phyloP scores from a whole-genome alignment of 2,113 vertebrate genomes.

The Xerus inauris region DNA sequence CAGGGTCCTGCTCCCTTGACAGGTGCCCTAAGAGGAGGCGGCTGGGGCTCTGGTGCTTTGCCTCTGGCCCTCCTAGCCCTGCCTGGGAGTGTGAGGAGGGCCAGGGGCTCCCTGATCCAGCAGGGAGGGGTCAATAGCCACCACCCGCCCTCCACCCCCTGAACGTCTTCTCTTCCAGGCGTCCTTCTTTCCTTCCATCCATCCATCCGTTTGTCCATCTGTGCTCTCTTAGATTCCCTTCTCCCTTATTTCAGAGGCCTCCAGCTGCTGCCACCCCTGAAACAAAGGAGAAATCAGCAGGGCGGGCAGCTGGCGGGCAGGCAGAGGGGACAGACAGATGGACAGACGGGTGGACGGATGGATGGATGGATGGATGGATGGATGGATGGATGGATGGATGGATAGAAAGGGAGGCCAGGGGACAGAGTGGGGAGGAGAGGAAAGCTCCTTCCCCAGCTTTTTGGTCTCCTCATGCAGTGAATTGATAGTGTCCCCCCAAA shows the following conservation, averaged over 20 bases:
- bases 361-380: too few relatives aligned
- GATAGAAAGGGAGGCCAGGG: too few relatives aligned
- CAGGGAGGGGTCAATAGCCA: not conserved
- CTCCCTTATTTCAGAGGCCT: slow-evolving; percentile 88
- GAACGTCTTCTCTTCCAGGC: slow-evolving; percentile 72
- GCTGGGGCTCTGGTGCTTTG: not conserved
- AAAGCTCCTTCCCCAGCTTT: too few relatives aligned
- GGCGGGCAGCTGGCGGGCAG: too few relatives aligned
- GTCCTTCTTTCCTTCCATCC: slow-evolving; percentile 69
- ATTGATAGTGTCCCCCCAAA: not conserved
- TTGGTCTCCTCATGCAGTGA: not conserved
- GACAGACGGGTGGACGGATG: too few relatives aligned
- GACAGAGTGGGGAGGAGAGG: accelerated
- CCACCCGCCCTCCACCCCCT: not conserved
- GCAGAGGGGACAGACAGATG: not conserved
- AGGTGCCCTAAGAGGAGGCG: not conserved
- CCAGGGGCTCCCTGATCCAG: not conserved
- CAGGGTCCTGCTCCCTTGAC: not conserved
- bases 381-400: too few relatives aligned
- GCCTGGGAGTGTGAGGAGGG: not conserved
- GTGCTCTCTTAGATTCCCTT: slow-evolving; percentile 78
- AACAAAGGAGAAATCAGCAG: slow-evolving; percentile 70
- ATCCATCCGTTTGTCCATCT: slow-evolving; percentile 60
- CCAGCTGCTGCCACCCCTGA: slow-evolving; percentile 86
- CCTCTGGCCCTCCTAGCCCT: not conserved